Base-by-base conservation (phyloP, 2,888 invertebrate genomes). In the Trichogramma evanescens region DNA sequence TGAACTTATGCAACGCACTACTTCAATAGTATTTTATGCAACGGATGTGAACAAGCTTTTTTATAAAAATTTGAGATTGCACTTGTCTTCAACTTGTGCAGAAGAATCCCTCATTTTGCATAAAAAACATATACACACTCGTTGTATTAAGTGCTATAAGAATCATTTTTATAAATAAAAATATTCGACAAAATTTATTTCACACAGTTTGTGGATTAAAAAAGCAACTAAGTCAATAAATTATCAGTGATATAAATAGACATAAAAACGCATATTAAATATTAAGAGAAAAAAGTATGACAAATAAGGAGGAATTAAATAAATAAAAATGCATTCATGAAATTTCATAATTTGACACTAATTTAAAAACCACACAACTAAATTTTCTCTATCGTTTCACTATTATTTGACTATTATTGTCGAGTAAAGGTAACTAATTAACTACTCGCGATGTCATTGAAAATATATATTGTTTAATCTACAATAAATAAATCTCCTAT, bases 261-360 rank as follows among this genome's bases (percentile, higher is more conserved):
- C 40, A 42, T 5, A 51, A 57, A 58, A 57, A 61, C 46, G 43
- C 42, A 61, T 38, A 55, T 9, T 45, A 8, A 13, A 67, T 45
- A 65, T 51, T 59, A 50, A 61, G n/a, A 63, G 53, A 49, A 48
- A 59, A 43, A 53, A 50, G 50, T 38, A 57, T 59, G 46, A 60
- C 6, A 63, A 41, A 63, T 54, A 64, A 48, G 58, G 38, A 66
- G 49, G 63, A 42, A 49, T 38, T 62, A 64, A 62, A 66, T 60
- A 69, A 66, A 66, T 39, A 67, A 61, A 69, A 63, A 70, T 69
- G 77, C 77, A 77, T 77, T 72, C 77, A 77, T 78, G 76, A 78
- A 78, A 78, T 77, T 78, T 78, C 77, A 77, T 78, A 77, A 78
- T 78, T 76, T 74, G 70, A 75, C 71, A 75, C 76, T 76, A 77